Evolutionary conservation across 2,113 vertebrate genomes (phyloP).

Genomic region (Meleagris gallopavo): DNA sequence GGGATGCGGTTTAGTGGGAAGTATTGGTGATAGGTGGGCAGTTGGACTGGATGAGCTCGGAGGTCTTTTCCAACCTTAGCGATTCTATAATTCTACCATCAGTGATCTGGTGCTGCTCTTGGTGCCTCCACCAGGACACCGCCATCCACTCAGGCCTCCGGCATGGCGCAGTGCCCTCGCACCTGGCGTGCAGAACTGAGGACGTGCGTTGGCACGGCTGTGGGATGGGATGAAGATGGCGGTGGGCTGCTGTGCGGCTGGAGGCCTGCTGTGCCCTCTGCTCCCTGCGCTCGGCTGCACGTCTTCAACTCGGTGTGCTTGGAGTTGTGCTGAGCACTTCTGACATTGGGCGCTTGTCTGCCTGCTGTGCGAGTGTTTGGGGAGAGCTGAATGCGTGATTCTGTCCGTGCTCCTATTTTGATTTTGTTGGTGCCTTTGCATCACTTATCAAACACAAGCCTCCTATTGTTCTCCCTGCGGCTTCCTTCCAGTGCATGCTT

Average conservation of each 20-base stretch:
- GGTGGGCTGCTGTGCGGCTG: background rate
- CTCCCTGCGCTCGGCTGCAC: accelerated
- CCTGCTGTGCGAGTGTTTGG: background rate
- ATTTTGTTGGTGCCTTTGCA: slow-evolving; percentile 29
- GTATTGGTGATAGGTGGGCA: too few species aligned
- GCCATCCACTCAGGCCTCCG: background rate
- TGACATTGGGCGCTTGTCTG: background rate
- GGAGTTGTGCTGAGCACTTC: background rate
- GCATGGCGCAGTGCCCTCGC: accelerated
- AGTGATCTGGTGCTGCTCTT: too few species aligned
- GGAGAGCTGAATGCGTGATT: background rate
- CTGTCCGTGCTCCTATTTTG: slow-evolving; percentile 19
- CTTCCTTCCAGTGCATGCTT: background rate
- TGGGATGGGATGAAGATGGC: background rate
- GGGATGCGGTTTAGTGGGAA: too few species aligned
- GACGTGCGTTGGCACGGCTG: accelerated
- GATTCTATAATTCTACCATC: too few species aligned
- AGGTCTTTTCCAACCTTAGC: too few species aligned
- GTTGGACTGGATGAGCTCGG: too few species aligned
- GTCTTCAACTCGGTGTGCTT: background rate
- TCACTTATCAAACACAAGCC: slow-evolving; percentile 29
- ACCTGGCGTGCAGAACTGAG: background rate
- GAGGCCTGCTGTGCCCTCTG: background rate
- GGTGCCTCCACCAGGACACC: accelerated
- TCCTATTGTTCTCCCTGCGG: slow-evolving; percentile 44